Evolutionary conservation across 1,140 invertebrate genomes (phyloP).

Genomic region (Pseudomyrmex dendroicus): DNA sequence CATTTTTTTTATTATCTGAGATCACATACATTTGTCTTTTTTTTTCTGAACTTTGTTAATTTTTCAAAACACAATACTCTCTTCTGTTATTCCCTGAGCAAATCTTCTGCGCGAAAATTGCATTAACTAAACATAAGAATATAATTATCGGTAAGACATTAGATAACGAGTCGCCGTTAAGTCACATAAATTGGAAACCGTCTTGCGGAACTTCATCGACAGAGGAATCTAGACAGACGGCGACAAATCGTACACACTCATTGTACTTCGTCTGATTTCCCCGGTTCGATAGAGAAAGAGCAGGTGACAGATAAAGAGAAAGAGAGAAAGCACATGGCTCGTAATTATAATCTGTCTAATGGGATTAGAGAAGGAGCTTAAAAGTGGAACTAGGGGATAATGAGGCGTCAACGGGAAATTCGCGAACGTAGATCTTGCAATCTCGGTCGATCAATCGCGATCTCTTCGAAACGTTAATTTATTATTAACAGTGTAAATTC

Average conservation of each 20-base stretch:
- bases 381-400: conserved; percentile 2
- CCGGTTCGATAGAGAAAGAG: conserved; percentile 25
- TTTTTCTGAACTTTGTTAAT: neutral
- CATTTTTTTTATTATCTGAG: no score
- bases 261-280: conserved; percentile 54
- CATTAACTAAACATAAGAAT: neutral
- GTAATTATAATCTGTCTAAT: conserved; percentile 72
- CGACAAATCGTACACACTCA: conserved; percentile 15
- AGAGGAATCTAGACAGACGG: neutral
- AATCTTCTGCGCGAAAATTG: neutral
- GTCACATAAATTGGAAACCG: neutral
- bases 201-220: neutral
- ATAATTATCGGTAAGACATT: neutral
- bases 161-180: neutral
- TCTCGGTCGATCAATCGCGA: neutral
- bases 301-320: neutral
- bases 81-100: no score
- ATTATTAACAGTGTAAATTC: no score
- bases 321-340: conserved; percentile 37
- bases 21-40: neutral
- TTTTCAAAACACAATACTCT: no score
- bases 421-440: neutral
- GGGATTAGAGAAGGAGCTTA: conserved; percentile 61
- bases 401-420: conserved; percentile 44
- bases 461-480: conserved; percentile 15